phyloP scores from a whole-genome alignment of 2,113 vertebrate species.

The Campylomormyrus tamandua region DNA sequence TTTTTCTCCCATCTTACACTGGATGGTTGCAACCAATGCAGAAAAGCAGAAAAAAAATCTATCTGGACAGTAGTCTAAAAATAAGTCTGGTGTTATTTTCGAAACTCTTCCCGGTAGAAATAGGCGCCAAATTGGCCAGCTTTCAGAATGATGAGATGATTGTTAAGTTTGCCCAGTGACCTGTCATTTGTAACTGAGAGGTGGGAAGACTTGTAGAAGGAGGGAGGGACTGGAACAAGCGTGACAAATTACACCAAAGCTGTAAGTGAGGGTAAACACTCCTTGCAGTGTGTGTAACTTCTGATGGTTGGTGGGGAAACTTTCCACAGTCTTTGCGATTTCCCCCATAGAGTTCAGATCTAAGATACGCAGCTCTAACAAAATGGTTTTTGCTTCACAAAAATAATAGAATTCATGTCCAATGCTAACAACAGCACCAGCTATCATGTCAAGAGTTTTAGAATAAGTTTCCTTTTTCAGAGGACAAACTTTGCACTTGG shows the following conservation, averaged over 20 bases:
- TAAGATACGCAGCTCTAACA: not conserved
- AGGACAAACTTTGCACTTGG: not conserved
- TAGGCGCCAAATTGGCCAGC: not conserved
- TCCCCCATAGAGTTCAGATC: not conserved
- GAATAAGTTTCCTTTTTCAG: not conserved
- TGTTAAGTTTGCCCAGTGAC: not conserved
- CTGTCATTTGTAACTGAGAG: not conserved
- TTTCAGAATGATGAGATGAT: not conserved
- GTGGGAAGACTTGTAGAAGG: not conserved
- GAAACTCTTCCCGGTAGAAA: not conserved
- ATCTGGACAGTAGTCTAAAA: not conserved
- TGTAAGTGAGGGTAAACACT: not conserved
- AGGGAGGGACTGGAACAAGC: not conserved
- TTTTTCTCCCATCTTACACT: not conserved
- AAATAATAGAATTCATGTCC: not conserved
- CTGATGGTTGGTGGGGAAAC: not conserved
- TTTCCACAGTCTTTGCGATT: not conserved
- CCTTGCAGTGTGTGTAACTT: not conserved
- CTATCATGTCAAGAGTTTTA: not conserved
- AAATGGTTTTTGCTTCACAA: not conserved
- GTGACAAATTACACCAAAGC: not conserved
- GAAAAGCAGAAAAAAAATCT: not conserved
- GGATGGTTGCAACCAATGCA: not conserved
- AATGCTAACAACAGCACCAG: not conserved
- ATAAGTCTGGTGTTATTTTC: not conserved